Conservation (phyloP, 2,797 vertebrate genomes). For the Cossypha polioptera region DNA sequence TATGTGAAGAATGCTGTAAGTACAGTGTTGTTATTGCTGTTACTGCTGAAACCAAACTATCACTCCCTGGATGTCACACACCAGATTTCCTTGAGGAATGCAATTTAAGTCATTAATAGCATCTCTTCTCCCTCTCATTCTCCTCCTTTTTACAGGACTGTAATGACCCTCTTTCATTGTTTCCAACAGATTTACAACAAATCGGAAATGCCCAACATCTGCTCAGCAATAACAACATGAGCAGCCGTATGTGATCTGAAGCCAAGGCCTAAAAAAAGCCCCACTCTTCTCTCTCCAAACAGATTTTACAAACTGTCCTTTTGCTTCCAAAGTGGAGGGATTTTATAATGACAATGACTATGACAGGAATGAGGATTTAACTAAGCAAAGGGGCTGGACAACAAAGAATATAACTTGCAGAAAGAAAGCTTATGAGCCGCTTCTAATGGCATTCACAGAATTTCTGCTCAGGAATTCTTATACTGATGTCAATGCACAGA, state of each 20-base stretch:
- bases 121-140: background rate
- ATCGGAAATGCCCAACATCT: background rate
- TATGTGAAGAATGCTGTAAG: background rate
- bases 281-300: background rate
- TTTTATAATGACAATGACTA: background rate
- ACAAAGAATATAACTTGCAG: background rate
- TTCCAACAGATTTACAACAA: background rate
- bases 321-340: background rate
- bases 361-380: background rate
- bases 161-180: background rate
- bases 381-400: background rate
- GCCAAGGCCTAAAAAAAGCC: background rate
- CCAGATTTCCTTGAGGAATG: background rate
- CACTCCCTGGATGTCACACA: background rate
- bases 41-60: background rate
- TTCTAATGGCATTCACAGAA: conserved; percentile 6
- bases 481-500: background rate
- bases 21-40: background rate
- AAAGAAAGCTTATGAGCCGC: background rate
- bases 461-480: background rate
- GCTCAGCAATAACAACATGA: background rate
- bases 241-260: background rate
- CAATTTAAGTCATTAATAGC: background rate
- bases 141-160: background rate
- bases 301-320: background rate